Evolutionary conservation across 2,113 vertebrate genomes (phyloP), one percentile per base, ranked within the genome.

Genomic region (Oreocharis arfaki): DNA sequence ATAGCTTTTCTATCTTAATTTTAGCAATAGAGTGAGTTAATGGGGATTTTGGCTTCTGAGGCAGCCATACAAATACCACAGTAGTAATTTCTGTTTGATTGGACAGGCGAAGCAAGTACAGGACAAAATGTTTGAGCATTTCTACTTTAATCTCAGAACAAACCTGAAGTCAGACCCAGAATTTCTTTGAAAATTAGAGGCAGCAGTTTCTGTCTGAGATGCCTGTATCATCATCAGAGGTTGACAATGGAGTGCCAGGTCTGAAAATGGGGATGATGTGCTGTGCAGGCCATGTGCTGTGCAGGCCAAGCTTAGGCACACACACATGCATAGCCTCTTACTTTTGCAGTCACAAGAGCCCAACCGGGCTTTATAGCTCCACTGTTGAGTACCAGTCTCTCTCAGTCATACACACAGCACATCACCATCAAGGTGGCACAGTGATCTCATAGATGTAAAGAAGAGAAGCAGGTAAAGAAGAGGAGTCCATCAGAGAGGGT

Each of bases 241-340:
- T 5, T 80, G 55, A 47, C 20, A 2, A 0, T 24, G 60, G 84
- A 74, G 68, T 3, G 0, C 4, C 17, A 57, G 30, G 23, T 56
- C 50, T 71, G 59, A 17, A 20, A 49, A 61, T 1, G 3, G 13
- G 49, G 33, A 16, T 70, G 35, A 20, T 37, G 39, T 41, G 44
- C 26, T 37, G 39, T 41, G 44, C 26, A 59, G 21, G 20, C 53
- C 6, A 0, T 15, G 21, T 37, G 37, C 44, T 39, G 57, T 32
- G 35, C 49, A 49, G 69, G 42, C 42, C 8, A 7, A 46, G n/a
- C 42, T 59, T 42, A 47, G 70, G 46, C 17, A 32, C 23, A 10
- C 1, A 39, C 17, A 32, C 23, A 15, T 1, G 14, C 44, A 33
- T 53, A 60, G 28, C 19, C 59, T 87, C 42, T 64, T 28, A 10